A percentile compares a stretch with the other conserved stretches of the same genome.
Conservation (phyloP, 1,140 invertebrate genomes). For the Aphis gossypii region DNA sequence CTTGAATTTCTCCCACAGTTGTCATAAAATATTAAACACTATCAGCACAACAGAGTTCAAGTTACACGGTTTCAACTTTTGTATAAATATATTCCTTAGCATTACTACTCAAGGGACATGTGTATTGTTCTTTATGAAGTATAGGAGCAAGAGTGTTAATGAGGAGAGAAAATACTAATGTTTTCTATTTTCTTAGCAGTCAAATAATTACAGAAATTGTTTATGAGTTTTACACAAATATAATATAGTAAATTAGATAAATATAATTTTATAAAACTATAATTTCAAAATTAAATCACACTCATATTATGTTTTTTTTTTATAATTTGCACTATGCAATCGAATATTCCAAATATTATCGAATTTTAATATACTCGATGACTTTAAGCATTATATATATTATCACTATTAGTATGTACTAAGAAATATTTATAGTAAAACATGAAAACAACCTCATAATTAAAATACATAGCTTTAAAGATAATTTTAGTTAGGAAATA, state of each 20-base stretch:
- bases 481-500: not conserved
- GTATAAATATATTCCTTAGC: not conserved
- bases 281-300: not conserved
- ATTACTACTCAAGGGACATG: not conserved
- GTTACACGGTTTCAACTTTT: not conserved
- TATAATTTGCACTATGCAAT: not conserved
- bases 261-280: too few species aligned
- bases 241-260: not conserved
- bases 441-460: not conserved
- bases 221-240: not conserved
- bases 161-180: constrained; percentile 36
- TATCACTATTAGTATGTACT: not conserved
- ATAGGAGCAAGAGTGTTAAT: constrained; percentile 1
- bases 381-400: not conserved
- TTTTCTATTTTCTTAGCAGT: not conserved
- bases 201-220: not conserved
- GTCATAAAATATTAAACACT: constrained; percentile 37
- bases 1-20: not conserved
- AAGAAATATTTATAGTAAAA: not conserved
- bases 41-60: not conserved
- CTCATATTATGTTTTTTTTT: not conserved
- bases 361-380: not conserved
- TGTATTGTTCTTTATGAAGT: constrained; percentile 39
- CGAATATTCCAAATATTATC: not conserved
- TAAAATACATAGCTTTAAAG: not conserved